A percentile compares a stretch with the other conserved stretches of the same genome.
Conservation (phyloP, 2,113 vertebrate genomes). For the Rhea pennata region DNA sequence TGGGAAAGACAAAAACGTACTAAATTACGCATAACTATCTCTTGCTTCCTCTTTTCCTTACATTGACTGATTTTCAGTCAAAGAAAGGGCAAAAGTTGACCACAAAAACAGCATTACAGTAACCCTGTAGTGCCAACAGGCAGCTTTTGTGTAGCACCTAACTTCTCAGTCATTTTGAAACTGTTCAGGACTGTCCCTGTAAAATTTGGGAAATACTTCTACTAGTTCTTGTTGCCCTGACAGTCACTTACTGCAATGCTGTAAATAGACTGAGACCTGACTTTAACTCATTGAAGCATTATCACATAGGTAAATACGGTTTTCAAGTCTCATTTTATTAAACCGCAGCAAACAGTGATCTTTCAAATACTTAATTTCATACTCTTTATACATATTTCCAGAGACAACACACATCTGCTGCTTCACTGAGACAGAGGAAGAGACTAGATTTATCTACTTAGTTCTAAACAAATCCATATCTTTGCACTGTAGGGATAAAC, state of each 20-base stretch:
- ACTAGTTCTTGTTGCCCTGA: not conserved
- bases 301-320: fast-evolving
- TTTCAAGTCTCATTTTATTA: not conserved
- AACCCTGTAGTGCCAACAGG: not conserved
- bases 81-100: not conserved
- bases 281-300: not conserved
- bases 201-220: not conserved
- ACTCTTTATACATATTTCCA: not conserved
- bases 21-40: not conserved
- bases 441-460: not conserved
- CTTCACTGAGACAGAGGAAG: not conserved
- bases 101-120: not conserved
- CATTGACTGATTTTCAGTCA: not conserved
- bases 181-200: not conserved
- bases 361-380: not conserved
- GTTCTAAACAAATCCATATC: not conserved
- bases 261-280: not conserved
- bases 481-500: not conserved
- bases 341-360: not conserved
- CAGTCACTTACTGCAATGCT: not conserved
- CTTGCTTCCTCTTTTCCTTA: not conserved
- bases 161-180: not conserved
- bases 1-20: not conserved
- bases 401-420: fast-evolving
- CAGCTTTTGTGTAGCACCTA: not conserved